Conservation (phyloP, 1,140 invertebrate genomes). For the Neodiprion virginianus region DNA sequence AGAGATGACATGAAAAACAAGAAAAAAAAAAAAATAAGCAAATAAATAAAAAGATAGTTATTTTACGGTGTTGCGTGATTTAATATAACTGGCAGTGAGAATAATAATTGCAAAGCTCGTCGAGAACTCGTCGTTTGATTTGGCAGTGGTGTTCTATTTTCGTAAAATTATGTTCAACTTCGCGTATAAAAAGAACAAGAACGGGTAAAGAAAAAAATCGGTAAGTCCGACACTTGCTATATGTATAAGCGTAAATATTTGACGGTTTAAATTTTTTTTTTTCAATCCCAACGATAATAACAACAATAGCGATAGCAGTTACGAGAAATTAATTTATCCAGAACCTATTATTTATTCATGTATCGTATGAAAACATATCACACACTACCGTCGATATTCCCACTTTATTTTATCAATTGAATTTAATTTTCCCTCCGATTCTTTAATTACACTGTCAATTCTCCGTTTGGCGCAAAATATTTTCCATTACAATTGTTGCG, state of each 20-base stretch:
- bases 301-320: neutral
- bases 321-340: neutral
- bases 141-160: no score
- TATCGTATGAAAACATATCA: neutral
- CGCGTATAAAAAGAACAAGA: no score
- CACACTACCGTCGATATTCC: neutral
- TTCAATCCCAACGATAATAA: conserved; percentile 1
- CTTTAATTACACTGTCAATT: no score
- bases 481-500: neutral
- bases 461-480: neutral
- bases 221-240: no score
- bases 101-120: no score
- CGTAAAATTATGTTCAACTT: no score
- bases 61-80: neutral
- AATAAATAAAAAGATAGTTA: neutral
- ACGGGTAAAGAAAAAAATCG: no score
- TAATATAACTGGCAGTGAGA: no score
- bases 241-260: no score
- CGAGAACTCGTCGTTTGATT: no score
- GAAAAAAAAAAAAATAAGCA: neutral
- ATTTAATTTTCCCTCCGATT: neutral
- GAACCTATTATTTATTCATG: neutral
- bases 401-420: neutral
- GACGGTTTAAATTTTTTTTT: neutral
- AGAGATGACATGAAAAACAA: neutral